Base-by-base conservation (phyloP, 2,888 invertebrate genomes). In the Subacronicta megacephala region DNA sequence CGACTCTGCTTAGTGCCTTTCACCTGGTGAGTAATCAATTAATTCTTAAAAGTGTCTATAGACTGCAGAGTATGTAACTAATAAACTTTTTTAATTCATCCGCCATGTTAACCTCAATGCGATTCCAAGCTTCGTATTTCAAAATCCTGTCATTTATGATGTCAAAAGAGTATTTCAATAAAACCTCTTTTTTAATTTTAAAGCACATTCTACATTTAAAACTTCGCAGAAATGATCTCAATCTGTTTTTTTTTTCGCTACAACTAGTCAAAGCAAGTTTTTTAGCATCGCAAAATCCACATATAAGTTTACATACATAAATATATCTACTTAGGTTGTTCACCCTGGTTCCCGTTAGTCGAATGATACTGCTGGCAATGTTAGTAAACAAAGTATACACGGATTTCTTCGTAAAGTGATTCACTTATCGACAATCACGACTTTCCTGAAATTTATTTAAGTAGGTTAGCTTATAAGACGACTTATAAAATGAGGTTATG, bases 381-480 rank as follows among this genome's bases (percentile, higher is more conserved):
- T 75, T 75, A 36, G 71, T 75, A 75, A 75, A 75, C 74, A 75
- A 70, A 55, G 62, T 59, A 53, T 37, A 29, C 12, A 12, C 15
- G 15, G 16, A 36, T 31, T 55, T 51, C 42, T 49, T 37, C 12
- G 33, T 36, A 56, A 53, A 62, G 50, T 55, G 26, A 62, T 55
- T 63, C 53, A 67, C 35, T 40, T 26, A n/a, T 17, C 9, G 46
- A 43, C 23, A 60, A 66, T 67, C 41, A 59, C 46, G 15, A 46
- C 15, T 43, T 56, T 55, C 52, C 66, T 65, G 44, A 44, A 62
- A 62, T 3, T n/a, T 17, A 68, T 63, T 23, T 68, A 43, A 45
- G 46, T 36, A 43, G 49, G 46, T 36, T 45, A 37, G 18, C 13
- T 16, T 5, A 7, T 17, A 10, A n/a, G 9, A 44, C 40, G 12